These are phyloP conservation scores for Watsonalla binaria DNA, from an alignment of 2,888 invertebrate genomes.

Conservation along the genomic window DNA sequence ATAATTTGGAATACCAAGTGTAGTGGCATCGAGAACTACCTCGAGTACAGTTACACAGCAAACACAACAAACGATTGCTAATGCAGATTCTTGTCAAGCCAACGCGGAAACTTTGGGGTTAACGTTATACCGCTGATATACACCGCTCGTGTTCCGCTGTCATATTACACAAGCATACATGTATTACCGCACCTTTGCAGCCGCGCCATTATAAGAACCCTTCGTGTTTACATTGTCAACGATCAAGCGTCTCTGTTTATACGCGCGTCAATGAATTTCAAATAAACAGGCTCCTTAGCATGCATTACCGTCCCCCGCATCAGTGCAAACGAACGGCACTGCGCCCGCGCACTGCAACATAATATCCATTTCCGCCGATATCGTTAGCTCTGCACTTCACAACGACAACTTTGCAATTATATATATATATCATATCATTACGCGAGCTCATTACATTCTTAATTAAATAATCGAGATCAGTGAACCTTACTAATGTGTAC, in stretches of 20 bases:
- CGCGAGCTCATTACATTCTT: slow-evolving; percentile 40
- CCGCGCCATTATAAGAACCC: slow-evolving; percentile 10
- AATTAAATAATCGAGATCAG: slow-evolving; percentile 7
- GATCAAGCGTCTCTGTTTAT: slow-evolving; percentile 26
- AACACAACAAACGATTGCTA: slow-evolving; percentile 36
- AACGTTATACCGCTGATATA: slow-evolving; percentile 28
- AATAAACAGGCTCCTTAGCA: slow-evolving; percentile 23
- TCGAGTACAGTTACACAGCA: slow-evolving; percentile 29
- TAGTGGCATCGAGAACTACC: slow-evolving; percentile 22
- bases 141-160: slow-evolving; percentile 12
- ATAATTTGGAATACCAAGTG: slow-evolving; percentile 40
- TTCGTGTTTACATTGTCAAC: slow-evolving; percentile 11
- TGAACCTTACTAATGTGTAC: too few relatives aligned
- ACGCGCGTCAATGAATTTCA: slow-evolving; percentile 29
- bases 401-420: slow-evolving; percentile 36
- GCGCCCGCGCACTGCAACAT: slow-evolving; percentile 46
- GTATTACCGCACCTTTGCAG: too few relatives aligned
- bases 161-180: slow-evolving; percentile 19
- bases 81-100: slow-evolving; percentile 40
- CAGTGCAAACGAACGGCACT: slow-evolving; percentile 23
- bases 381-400: slow-evolving; percentile 29
- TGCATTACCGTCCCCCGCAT: slow-evolving; percentile 23
- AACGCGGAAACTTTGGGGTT: slow-evolving; percentile 37
- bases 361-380: slow-evolving; percentile 58
- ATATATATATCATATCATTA: slow-evolving; percentile 59